Evolutionary conservation across 2,888 invertebrate species (phyloP).

Genomic region (Homarus gammarus): DNA sequence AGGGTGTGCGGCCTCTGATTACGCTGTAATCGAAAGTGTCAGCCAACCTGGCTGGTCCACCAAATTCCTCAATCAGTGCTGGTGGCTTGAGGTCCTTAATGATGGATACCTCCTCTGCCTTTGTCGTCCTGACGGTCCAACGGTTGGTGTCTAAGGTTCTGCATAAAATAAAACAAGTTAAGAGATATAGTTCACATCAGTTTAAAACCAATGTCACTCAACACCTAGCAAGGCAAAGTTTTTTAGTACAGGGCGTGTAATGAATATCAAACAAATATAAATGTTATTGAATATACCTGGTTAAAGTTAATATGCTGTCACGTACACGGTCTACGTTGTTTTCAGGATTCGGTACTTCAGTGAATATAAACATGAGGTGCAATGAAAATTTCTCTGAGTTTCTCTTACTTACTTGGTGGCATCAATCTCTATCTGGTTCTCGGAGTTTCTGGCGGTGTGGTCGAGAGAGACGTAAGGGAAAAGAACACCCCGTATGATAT

Average conservation of each 20-base stretch:
- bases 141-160: background rate
- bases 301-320: too few relatives aligned
- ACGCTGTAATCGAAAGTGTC: background rate
- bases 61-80: background rate
- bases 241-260: too few relatives aligned
- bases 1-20: background rate
- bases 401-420: constrained; percentile 21
- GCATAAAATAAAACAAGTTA: background rate
- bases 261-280: too few relatives aligned
- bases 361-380: too few relatives aligned
- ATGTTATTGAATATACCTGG: too few relatives aligned
- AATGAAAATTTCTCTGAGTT: too few relatives aligned
- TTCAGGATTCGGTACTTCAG: too few relatives aligned
- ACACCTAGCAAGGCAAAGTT: too few relatives aligned
- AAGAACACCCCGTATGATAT: background rate
- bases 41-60: background rate
- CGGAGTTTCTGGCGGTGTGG: background rate
- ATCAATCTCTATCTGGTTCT: background rate
- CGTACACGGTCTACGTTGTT: too few relatives aligned
- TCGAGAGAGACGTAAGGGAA: background rate
- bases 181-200: too few relatives aligned
- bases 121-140: background rate
- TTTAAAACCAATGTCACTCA: too few relatives aligned
- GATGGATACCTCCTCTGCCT: background rate
- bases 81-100: background rate